Conservation (phyloP, 2,888 invertebrate species). For the Calameuta pallipes region DNA sequence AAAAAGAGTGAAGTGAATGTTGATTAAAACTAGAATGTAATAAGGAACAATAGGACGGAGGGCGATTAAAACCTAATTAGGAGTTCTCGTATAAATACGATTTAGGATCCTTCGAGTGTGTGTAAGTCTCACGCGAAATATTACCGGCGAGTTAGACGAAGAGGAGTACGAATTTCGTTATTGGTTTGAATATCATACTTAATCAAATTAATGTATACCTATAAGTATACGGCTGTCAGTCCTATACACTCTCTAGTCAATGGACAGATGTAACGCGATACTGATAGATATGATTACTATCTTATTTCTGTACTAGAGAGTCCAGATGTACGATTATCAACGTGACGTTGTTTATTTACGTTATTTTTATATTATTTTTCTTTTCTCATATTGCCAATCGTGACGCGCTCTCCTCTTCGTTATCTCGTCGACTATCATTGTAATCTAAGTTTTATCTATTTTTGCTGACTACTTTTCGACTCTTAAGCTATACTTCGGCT, state of each 20-base stretch:
- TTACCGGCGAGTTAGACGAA: neutral
- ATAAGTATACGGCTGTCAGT: neutral
- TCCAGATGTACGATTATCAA: neutral
- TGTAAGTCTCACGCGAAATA: neutral
- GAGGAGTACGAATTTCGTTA: neutral
- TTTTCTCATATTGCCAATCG: neutral
- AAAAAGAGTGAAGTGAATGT: neutral
- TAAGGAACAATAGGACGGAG: neutral
- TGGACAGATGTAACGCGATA: neutral
- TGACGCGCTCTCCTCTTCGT: neutral
- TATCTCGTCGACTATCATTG: constrained; percentile 25
- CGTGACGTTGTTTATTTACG: neutral
- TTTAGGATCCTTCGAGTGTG: neutral
- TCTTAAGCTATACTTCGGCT: constrained; percentile 46
- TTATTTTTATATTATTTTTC: neutral
- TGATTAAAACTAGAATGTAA: neutral
- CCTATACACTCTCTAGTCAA: neutral
- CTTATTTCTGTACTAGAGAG: neutral
- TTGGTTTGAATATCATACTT: neutral
- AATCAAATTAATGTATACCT: neutral
- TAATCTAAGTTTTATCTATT: constrained; percentile 52
- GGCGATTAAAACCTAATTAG: neutral
- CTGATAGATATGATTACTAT: neutral
- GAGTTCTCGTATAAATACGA: neutral
- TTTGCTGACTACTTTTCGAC: constrained; percentile 50